Evolutionary conservation across 2,113 vertebrate genomes (phyloP).

Genomic region (Todiramphus chloris): DNA sequence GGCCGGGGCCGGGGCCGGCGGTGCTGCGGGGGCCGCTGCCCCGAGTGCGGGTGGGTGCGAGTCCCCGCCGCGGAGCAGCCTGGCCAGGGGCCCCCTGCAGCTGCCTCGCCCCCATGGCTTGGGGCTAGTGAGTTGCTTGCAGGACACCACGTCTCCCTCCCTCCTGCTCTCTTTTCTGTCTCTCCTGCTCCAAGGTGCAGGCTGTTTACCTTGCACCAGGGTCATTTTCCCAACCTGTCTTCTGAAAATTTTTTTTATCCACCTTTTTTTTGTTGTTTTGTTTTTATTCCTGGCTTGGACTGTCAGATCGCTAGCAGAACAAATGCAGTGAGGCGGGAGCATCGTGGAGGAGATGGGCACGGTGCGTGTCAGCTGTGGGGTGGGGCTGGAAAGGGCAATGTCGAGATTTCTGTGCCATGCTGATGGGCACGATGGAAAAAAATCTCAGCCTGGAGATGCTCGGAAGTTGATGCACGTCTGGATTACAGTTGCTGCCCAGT

Average conservation of each 20-base stretch:
- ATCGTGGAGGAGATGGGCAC: background rate
- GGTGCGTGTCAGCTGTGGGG: background rate
- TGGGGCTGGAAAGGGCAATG: conserved; percentile 19
- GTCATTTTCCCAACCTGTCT: background rate
- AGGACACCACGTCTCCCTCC: background rate
- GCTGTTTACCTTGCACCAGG: background rate
- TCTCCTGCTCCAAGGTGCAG: background rate
- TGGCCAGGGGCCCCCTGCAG: accelerated
- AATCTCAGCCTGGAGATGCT: background rate
- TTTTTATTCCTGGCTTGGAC: background rate
- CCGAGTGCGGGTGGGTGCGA: background rate
- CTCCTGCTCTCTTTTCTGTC: background rate
- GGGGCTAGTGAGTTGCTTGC: background rate
- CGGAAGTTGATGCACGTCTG: background rate
- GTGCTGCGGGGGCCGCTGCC: background rate
- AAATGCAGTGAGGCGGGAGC: background rate
- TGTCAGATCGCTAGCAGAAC: background rate
- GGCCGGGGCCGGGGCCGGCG: background rate
- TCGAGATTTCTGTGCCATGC: background rate
- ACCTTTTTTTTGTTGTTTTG: background rate
- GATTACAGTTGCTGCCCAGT: background rate
- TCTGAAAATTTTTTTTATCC: too few relatives aligned
- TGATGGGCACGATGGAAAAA: background rate
- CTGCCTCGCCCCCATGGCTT: background rate
- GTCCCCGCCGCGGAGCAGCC: background rate